Conservation (phyloP, 2,797 vertebrate genomes). For the Diglossa cyanea region DNA sequence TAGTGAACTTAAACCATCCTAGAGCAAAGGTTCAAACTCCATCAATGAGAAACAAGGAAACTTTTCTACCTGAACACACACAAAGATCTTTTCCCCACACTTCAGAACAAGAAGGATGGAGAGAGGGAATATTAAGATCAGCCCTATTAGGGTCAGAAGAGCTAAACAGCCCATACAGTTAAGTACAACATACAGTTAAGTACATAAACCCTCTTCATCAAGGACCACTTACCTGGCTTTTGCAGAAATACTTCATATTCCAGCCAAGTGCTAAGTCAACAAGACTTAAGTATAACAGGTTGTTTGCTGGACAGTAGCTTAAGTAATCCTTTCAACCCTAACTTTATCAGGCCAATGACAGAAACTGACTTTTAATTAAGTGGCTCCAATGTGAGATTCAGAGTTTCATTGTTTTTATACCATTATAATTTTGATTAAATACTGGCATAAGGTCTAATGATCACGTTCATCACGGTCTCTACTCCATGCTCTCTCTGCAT, state of each 20-base stretch:
- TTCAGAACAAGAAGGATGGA: fast-evolving
- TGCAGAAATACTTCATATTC: neutral
- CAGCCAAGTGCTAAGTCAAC: neutral
- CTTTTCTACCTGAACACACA: fast-evolving
- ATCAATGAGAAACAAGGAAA: neutral
- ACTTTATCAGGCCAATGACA: neutral
- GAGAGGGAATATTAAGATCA: fast-evolving
- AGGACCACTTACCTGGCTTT: neutral
- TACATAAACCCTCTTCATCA: neutral
- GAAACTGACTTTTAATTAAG: neutral
- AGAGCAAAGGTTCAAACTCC: fast-evolving
- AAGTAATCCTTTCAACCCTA: neutral
- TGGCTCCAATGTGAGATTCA: fast-evolving
- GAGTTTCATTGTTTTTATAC: neutral
- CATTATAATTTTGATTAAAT: neutral
- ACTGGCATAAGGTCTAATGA: neutral
- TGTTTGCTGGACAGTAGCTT: neutral
- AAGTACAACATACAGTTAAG: neutral
- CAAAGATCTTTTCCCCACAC: neutral
- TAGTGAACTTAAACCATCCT: neutral
- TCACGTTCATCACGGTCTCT: fast-evolving
- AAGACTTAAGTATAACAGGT: neutral
- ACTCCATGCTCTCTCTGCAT: neutral
- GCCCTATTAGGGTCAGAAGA: neutral
- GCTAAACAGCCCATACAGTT: neutral